Base-by-base conservation (phyloP, 2,888 invertebrate species). In the Ennomos erosarius region DNA sequence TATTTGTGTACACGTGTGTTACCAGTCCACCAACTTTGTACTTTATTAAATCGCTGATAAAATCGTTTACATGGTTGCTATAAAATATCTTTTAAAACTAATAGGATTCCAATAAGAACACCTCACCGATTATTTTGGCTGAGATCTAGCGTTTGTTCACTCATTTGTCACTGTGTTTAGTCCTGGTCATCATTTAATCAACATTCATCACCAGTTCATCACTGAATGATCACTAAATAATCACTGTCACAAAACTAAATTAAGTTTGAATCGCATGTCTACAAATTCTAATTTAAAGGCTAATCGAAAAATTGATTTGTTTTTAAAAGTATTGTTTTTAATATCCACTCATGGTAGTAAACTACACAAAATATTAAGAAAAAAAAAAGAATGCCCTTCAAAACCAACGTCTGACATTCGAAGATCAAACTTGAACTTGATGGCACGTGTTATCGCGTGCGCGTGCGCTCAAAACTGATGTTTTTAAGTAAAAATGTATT, bases 401-500 rank as follows among this genome's bases (percentile, higher is more conserved):
- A 26, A 26, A 26, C 3, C 0, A 6, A 26, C 43, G 39, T 38
- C 44, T 55, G 46, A n/a, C 35, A 43, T 61, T 65, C 43, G 16
- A 51, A 61, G 11, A 56, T 64, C 62, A 47, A 43, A 55, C 44
- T 45, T 40, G 48, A 48, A 44, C 39, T 65, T 49, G 55, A 64
- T 56, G 79, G 79, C 88, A 76, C 89, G 88, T 89, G 90, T 76
- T 75, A 43, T 62, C 78, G 71, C 70, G 59, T 89, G 91, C 91
- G 88, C 85, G 82, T 82, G 86, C 88, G 88, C 77, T 76, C 71
- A 79, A 87, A 88, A 90, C 88, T 89, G 82, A 71, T 85, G 87
- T 91, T 92, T 77, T 91, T 90, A 85, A 75, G 90, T 90, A 90
- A 91, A 90, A 91, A 89, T 84, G 82, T 78, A 67, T 71, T 82